phyloP scores from a whole-genome alignment of 2,113 vertebrate species.

The Hystrix cristata region DNA sequence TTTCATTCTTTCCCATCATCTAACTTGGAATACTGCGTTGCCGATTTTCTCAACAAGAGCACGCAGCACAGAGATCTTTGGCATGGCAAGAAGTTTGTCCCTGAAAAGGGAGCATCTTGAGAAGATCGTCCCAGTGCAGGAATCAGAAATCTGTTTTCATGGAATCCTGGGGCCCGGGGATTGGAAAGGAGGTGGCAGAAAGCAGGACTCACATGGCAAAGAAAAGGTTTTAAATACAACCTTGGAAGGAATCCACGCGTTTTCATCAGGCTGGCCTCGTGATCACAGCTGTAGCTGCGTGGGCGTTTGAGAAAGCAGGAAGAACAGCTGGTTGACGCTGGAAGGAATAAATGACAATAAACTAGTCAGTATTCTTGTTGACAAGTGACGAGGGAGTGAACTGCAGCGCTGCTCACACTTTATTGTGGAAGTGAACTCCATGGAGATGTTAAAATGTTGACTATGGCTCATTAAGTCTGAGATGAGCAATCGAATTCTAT shows the following conservation, averaged over 20 bases:
- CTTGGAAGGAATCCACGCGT: neutral
- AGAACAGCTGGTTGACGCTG: neutral
- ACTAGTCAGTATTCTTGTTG: neutral
- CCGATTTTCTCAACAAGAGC: neutral
- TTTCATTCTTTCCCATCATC: too few relatives aligned
- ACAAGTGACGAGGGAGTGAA: fast-evolving
- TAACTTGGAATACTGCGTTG: neutral
- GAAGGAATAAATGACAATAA: neutral
- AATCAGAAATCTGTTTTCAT: neutral
- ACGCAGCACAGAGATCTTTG: too few relatives aligned
- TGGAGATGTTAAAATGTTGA: neutral
- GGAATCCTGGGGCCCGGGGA: fast-evolving
- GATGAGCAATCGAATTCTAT: neutral
- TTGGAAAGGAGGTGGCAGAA: neutral
- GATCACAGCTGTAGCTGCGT: too few relatives aligned
- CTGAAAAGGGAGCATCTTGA: fast-evolving
- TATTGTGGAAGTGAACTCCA: too few relatives aligned
- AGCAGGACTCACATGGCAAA: neutral
- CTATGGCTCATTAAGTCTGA: neutral
- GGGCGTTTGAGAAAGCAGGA: neutral
- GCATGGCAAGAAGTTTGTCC: fast-evolving
- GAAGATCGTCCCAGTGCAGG: neutral
- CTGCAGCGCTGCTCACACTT: neutral
- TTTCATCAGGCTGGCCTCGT: neutral
- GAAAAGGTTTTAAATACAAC: neutral